Base-by-base conservation (phyloP, 2,888 invertebrate species). In the Parasteatoda lunata region DNA sequence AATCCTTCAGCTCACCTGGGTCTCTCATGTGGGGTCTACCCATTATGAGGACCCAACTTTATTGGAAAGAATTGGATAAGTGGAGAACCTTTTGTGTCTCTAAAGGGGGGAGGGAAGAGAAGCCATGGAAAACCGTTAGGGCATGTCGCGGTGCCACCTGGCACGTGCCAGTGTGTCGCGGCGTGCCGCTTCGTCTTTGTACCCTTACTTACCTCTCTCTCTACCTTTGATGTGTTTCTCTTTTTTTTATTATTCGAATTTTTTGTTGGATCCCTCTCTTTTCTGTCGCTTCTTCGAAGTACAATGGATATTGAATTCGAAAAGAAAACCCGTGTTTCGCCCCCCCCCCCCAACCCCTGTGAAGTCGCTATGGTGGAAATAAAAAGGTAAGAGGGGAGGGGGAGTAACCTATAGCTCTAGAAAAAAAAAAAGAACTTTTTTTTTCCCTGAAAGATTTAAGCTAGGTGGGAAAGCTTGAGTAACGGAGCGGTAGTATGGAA, bases 51-150 rank as follows among this genome's bases (percentile, higher is more conserved):
- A 49, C 45, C 54, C 47, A 48, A 59, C 72, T 77, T 77, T 84
- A 79, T 85, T 71, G 70, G 71, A 83, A 59, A 11, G 71, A 77
- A 83, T 77, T 80, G 80, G 78, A 84, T 78, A 84, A 84, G 78
- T 78, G 78, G 69, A 81, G 77, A 66, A 77, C 69, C 73, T 75
- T 77, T 84, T 78, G 66, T 81, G 65, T n/a, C 64, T 65, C 30
- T 30, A 54, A 7, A 49, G 30, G 15, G 6, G 48, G 48, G 64
- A 48, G 72, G 71, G 77, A 72, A 65, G 65, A 52, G n/a, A 48
- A 73, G 73, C 71, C 65, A 49, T 71, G 77, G 70, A 66, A 75
- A 76, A 80, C 85, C 79, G 85, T 80, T 80, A 80, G 59, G 68
- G 77, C 64, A 70, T 64, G 76, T 64, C 49, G 79, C 47, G 64